Evolutionary conservation across 1,140 invertebrate genomes (phyloP).

Genomic region (Hylyphantes graminicola): DNA sequence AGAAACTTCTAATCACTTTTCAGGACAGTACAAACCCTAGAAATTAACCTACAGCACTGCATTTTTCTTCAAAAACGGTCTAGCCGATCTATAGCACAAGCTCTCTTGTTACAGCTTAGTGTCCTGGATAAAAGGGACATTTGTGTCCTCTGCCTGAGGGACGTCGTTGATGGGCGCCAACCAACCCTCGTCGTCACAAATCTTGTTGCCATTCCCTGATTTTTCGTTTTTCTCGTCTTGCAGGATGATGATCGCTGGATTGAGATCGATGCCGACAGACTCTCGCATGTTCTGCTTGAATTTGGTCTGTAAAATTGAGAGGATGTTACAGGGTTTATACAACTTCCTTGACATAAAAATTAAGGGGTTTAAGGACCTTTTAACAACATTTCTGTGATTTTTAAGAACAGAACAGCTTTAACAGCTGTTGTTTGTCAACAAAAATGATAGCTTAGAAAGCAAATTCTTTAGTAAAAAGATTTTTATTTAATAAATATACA

Average conservation of each 20-base stretch:
- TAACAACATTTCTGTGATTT: not conserved
- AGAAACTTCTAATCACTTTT: no score
- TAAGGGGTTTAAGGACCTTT: no score
- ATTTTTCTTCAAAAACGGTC: not conserved
- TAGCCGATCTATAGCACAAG: no score
- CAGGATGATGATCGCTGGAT: constrained; percentile 21
- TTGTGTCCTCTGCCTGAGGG: constrained; percentile 34
- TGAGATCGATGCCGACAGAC: constrained; percentile 41
- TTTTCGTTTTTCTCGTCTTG: constrained; percentile 40
- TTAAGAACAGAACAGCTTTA: no score
- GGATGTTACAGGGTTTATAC: no score
- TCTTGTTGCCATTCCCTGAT: not conserved
- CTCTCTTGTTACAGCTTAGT: constrained; percentile 32
- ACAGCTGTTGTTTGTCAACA: no score
- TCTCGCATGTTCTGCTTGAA: constrained; percentile 29
- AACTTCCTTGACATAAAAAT: no score
- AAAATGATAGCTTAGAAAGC: no score
- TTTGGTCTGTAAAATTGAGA: constrained; percentile 5
- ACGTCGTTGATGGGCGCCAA: constrained; percentile 29
- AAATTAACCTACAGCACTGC: not conserved
- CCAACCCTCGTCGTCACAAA: constrained; percentile 52
- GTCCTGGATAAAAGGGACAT: constrained; percentile 24
- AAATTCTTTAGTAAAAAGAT: no score
- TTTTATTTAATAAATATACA: no score
- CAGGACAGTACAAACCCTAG: no score